phyloP scores from a whole-genome alignment of 2,888 invertebrate genomes.

The Spatulosminthurus flaviceps region DNA sequence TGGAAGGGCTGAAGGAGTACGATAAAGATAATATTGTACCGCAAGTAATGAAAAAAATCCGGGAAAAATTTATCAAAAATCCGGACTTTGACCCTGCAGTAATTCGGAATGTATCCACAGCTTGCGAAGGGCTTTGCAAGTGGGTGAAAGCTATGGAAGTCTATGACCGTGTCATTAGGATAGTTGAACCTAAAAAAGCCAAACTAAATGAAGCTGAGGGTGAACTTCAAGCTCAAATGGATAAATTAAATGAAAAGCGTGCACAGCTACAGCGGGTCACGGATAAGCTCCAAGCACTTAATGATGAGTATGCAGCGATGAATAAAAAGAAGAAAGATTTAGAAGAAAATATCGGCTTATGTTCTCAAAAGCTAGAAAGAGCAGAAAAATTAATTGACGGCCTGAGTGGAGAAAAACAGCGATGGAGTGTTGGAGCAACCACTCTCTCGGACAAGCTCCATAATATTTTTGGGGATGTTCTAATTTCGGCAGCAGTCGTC shows the following conservation, averaged over 20 bases:
- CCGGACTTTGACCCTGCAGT: conserved; percentile 57
- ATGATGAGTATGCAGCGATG: conserved; percentile 95
- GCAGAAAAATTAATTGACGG: conserved; percentile 93
- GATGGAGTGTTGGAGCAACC: conserved; percentile 86
- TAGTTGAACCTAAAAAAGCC: conserved; percentile 93
- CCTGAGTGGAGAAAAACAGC: conserved; percentile 86
- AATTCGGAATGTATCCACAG: conserved; percentile 77
- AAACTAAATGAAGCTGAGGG: conserved; percentile 88
- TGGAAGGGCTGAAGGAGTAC: conserved; percentile 88
- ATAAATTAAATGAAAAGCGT: conserved; percentile 89
- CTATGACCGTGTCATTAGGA: conserved; percentile 90
- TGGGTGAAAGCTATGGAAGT: conserved; percentile 98
- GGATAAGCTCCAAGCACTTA: conserved; percentile 88
- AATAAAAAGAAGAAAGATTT: conserved; percentile 96
- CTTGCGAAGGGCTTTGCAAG: conserved; percentile 92
- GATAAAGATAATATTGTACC: conserved; percentile 92
- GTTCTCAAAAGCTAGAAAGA: conserved; percentile 86
- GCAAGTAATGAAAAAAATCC: conserved; percentile 85
- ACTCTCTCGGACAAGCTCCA: conserved; percentile 77
- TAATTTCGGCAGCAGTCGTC: conserved; percentile 87
- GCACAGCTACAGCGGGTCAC: conserved; percentile 84
- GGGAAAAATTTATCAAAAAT: conserved; percentile 79
- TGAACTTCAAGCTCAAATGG: conserved; percentile 90
- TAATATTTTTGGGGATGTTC: conserved; percentile 89
- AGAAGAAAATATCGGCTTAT: conserved; percentile 90